Evolutionary conservation across 2,113 vertebrate species (phyloP), one percentile per base, ranked within the genome.

Genomic region (Salvator merianae): DNA sequence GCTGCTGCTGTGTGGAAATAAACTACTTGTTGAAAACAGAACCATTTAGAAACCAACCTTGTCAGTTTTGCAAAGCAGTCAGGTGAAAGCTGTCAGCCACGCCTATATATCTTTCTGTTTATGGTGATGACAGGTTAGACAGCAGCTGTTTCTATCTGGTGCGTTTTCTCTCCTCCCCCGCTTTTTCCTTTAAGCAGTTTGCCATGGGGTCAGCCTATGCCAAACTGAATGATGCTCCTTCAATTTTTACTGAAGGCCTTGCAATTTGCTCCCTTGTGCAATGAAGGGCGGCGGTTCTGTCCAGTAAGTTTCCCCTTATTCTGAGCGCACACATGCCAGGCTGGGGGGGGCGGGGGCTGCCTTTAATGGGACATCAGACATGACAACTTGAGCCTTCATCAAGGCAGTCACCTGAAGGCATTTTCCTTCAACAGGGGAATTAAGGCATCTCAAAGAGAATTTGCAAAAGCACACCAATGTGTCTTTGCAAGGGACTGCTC

Each of bases 101-200:
- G 34, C 38, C 53, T 74, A 75, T n/a, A 53, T 0, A 0, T 4
- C 18, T 2, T 4, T 53, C 38, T 30, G 20, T 30, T 73, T 0
- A 0, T 80, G 0, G 62, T 0, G 0, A 30, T 10, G 83, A 65
- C 0, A 4, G 34, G 28, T 9, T 28, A 75, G 81, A 53, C 3
- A 87, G 72, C 84, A 89, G 85, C 90, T 84, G 0, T 86, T 84
- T 75, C 38, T 0, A 30, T 0, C 50, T 38, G 53, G 55, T 0
- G 0, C 62, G 43, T 9, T 63, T 7, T 43, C 73, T 12, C 0
- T 28, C 10, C 8, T 13, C 7, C 5, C 18, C 34, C 38, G 4
- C 80, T 0, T 30, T 82, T 70, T 20, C 70, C 0, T 0, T 43
- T 12, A 5, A 65, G 30, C 16, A 26, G 91, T 92, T 92, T 88